A percentile compares a stretch with the other conserved stretches of the same genome.
phyloP scores from a whole-genome alignment of 2,888 invertebrate genomes.

The Cataglyphis livida region DNA sequence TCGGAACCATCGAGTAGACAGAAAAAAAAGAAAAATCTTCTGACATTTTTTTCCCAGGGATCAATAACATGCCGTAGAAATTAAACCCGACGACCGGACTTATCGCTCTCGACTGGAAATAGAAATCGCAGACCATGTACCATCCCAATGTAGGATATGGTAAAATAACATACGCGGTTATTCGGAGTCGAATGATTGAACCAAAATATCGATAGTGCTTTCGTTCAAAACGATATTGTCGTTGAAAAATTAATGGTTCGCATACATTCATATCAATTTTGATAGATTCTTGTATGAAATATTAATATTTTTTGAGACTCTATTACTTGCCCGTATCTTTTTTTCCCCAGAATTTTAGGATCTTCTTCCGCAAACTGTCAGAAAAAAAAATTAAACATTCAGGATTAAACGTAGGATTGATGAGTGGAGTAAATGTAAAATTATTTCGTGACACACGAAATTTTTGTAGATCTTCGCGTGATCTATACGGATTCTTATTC shows the following conservation, averaged over 20 bases:
- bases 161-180: background rate
- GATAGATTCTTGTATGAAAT: background rate
- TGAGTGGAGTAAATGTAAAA: background rate
- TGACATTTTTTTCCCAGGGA: constrained; percentile 28
- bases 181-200: background rate
- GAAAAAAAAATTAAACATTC: background rate
- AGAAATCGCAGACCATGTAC: background rate
- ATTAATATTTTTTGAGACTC: background rate
- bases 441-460: background rate
- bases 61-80: constrained; percentile 47
- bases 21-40: constrained; percentile 25
- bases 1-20: constrained; percentile 18
- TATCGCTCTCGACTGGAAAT: constrained; percentile 27
- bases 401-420: background rate
- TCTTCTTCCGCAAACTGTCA: background rate
- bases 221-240: background rate
- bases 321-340: background rate
- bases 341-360: background rate
- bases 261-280: background rate
- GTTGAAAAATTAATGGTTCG: background rate
- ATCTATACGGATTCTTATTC: constrained; percentile 6
- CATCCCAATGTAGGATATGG: background rate
- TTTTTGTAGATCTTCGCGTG: background rate
- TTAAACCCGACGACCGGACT: constrained; percentile 23
- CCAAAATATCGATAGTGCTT: background rate